phyloP scores from a whole-genome alignment of 2,113 vertebrate species.

The Nannobrachium achirus region DNA sequence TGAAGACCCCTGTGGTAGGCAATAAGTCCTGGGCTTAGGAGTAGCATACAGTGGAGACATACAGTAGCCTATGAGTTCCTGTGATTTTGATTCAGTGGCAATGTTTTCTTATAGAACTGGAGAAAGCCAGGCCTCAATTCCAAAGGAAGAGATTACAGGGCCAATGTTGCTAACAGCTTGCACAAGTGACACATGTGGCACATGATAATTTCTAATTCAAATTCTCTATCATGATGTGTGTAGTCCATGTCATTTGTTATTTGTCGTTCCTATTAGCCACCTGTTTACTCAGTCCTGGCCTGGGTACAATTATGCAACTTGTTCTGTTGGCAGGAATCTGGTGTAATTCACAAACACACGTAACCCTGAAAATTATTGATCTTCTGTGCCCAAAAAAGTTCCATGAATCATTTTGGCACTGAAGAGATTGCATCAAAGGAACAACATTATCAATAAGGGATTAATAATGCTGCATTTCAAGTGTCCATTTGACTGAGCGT shows the following conservation, averaged over 20 bases:
- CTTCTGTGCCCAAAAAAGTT: conserved; percentile 3
- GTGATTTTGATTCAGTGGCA: conserved; percentile 36
- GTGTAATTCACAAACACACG: conserved; percentile 1
- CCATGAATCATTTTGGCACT: background rate
- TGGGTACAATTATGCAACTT: conserved; percentile 25
- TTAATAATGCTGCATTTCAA: conserved; percentile 42
- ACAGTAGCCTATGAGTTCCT: conserved; percentile 23
- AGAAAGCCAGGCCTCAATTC: conserved; percentile 16
- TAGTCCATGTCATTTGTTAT: conserved; percentile 2
- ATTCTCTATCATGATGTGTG: conserved; percentile 28
- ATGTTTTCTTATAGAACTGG: conserved; percentile 41
- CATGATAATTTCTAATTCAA: conserved; percentile 21
- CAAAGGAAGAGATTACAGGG: conserved; percentile 15
- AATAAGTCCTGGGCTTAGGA: conserved; percentile 2
- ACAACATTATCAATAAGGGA: conserved; percentile 30
- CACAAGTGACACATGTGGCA: background rate
- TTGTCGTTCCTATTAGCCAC: background rate
- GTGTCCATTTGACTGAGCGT: conserved; percentile 52
- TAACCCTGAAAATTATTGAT: conserved; percentile 13
- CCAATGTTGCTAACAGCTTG: conserved; percentile 11
- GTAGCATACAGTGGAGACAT: conserved; percentile 12
- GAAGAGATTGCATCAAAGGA: conserved; percentile 27
- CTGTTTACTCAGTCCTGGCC: background rate
- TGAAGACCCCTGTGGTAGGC: too few relatives aligned
- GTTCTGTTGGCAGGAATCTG: background rate